phyloP scores from a whole-genome alignment of 2,888 invertebrate species.

The Pristionchus exspectatus region DNA sequence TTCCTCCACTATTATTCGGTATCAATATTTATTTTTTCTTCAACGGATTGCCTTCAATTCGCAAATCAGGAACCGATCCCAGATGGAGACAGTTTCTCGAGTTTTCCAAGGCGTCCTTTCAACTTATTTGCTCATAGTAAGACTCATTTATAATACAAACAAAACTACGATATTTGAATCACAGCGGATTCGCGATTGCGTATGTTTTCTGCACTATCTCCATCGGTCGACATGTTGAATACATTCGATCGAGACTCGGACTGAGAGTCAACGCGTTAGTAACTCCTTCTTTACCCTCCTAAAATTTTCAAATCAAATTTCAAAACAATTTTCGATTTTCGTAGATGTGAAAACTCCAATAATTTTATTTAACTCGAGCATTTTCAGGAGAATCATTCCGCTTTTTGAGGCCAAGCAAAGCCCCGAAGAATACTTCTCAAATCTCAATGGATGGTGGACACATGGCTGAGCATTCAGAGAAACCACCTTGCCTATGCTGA shows the following conservation, averaged over 20 bases:
- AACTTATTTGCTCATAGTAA: slow-evolving; percentile 1
- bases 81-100: neutral
- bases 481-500: too few relatives aligned
- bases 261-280: neutral
- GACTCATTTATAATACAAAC: too few relatives aligned
- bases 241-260: neutral
- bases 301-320: too few relatives aligned
- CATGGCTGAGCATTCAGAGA: too few relatives aligned
- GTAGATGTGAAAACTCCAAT: too few relatives aligned
- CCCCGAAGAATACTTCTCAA: neutral
- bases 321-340: too few relatives aligned
- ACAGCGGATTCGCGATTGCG: neutral
- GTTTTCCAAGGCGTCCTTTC: neutral
- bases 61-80: neutral
- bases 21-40: too few relatives aligned
- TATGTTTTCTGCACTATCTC: neutral
- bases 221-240: neutral
- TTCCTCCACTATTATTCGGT: neutral
- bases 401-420: neutral
- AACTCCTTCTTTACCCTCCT: too few relatives aligned
- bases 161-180: neutral
- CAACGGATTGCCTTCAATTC: too few relatives aligned
- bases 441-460: neutral
- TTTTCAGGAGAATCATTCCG: neutral
- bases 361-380: too few relatives aligned